These are phyloP conservation scores for Folsomia candida DNA, from an alignment of 2,888 invertebrate genomes.

Conservation along the genomic window DNA sequence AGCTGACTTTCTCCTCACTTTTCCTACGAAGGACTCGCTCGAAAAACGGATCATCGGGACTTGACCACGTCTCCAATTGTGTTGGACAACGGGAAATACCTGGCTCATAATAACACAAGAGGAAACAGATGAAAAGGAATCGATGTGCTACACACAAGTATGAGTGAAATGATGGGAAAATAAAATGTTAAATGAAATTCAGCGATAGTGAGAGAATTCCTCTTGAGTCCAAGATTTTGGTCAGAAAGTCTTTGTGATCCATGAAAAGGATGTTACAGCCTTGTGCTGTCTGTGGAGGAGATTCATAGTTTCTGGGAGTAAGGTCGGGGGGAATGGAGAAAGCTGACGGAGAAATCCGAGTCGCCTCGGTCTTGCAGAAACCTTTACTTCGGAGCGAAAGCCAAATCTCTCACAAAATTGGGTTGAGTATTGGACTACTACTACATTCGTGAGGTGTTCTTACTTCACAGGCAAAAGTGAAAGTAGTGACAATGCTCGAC, in stretches of 20 bases:
- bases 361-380: slow-evolving; percentile 15
- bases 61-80: not conserved
- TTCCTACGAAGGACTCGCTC: not conserved
- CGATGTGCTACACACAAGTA: no score
- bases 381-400: slow-evolving; percentile 32
- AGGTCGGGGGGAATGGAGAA: slow-evolving; percentile 3
- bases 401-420: slow-evolving; percentile 21
- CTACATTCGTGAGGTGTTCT: slow-evolving; percentile 8
- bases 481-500: slow-evolving; percentile 17
- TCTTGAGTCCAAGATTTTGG: not conserved
- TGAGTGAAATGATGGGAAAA: not conserved
- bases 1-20: slow-evolving; percentile 12
- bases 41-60: not conserved
- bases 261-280: not conserved
- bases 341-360: slow-evolving; percentile 23
- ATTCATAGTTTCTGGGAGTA: not conserved
- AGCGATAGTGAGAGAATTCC: not conserved
- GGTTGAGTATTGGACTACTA: not conserved
- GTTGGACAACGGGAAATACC: not conserved
- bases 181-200: not conserved
- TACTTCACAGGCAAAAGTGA: slow-evolving; percentile 20
- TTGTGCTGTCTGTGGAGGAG: not conserved
- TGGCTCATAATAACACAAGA: not conserved
- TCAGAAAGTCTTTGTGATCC: not conserved
- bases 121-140: not conserved